Evolutionary conservation across 2,797 vertebrate genomes (phyloP), one percentile per base, ranked within the genome.

Genomic region (Babyrousa celebensis): DNA sequence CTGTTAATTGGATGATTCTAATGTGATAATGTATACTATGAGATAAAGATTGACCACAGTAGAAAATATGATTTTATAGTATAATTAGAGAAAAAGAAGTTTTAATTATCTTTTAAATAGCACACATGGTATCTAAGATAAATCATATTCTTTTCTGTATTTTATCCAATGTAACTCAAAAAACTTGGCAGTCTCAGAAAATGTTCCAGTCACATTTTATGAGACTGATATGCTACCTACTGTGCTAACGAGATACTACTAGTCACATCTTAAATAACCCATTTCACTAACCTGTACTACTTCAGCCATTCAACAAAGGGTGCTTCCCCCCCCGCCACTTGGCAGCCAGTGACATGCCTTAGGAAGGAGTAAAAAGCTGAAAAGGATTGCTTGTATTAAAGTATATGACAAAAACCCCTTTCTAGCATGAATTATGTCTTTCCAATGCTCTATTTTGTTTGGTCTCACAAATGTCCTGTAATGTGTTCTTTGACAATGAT

Each of bases 121-220:
- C 17, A 63, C 20, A 52, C 25, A 52, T 15, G 23, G 77, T 78
- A 74, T 85, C 58, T 63, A 52, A 85, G 92, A 77, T 60, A 75
- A 58, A 54, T 74, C 1, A 12, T 70, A 12, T 7, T 72, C 29
- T 68, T 79, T 94, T 54, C 52, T 23, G n/a, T 74, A 29, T 63
- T 74, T 93, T 58, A 67, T 29, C 21, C 52, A 89, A 17, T 12
- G 6, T 62, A 63, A 80, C 5, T 25, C 74, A 58, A 27, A 94
- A 82, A 85, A 89, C 75, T 27, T 32, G 43, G 4, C 14, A 70
- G 17, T 15, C 36, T 97, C 23, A 62, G 78, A 36, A 92, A 88
- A 17, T 23, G 18, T 74, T 11, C 32, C 52, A 63, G 27, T 75
- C 5, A 14, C 54, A 56, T 56, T 56, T 56, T 56, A 56, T 62